phyloP scores from a whole-genome alignment of 2,797 vertebrate genomes.

The Sebastes nivosus region DNA sequence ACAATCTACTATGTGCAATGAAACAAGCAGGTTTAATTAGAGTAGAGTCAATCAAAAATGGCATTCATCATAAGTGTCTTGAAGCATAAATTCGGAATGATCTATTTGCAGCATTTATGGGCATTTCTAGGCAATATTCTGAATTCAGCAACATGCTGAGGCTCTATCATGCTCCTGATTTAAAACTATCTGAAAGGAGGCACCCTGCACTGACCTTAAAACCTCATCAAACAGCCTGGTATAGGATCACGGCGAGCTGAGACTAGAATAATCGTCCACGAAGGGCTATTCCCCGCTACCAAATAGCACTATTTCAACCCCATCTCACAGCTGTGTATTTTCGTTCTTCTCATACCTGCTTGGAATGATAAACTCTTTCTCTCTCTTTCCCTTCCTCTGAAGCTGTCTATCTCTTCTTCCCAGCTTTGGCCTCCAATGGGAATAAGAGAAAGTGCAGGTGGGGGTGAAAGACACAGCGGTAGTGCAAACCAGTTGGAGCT shows the following conservation, averaged over 20 bases:
- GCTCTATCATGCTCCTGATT: conserved; percentile 17
- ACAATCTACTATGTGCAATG: background rate
- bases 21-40: conserved; percentile 5
- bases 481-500: conserved; percentile 36
- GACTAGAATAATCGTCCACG: conserved; percentile 48
- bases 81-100: background rate
- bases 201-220: conserved; percentile 49
- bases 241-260: conserved; percentile 30
- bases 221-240: conserved; percentile 57
- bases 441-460: conserved; percentile 51
- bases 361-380: conserved; percentile 68
- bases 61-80: background rate
- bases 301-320: conserved; percentile 60
- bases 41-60: background rate
- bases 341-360: conserved; percentile 67
- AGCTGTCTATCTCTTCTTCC: conserved; percentile 63
- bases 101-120: background rate
- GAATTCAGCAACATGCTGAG: conserved; percentile 2
- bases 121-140: background rate
- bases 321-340: conserved; percentile 62
- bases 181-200: conserved; percentile 12
- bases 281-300: conserved; percentile 36
- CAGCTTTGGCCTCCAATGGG: conserved; percentile 43
- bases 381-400: conserved; percentile 31
- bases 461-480: conserved; percentile 37